Evolutionary conservation across 2,797 vertebrate genomes (phyloP).

Genomic region (Selene dorsalis): DNA sequence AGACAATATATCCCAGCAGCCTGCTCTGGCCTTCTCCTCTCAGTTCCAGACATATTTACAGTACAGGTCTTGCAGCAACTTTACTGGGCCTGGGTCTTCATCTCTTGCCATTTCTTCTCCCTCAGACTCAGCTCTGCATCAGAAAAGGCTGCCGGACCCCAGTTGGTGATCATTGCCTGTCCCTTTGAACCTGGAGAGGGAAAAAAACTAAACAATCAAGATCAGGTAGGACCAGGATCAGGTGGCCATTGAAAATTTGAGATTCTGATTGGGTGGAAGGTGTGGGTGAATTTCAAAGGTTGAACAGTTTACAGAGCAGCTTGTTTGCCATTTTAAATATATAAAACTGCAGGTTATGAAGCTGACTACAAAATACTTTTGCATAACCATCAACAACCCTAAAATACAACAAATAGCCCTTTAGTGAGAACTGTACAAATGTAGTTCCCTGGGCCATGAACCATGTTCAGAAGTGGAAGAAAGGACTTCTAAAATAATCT

Average conservation of each 20-base stretch:
- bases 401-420: background rate
- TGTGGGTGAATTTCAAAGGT: too few species aligned
- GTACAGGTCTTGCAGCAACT: background rate
- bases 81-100: constrained; percentile 84
- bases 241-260: background rate
- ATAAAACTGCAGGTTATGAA: background rate
- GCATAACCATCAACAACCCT: background rate
- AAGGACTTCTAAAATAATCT: too few species aligned
- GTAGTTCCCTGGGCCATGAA: too few species aligned
- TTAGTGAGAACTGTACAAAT: background rate
- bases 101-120: constrained; percentile 93
- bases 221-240: background rate
- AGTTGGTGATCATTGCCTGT: constrained; percentile 91
- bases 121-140: constrained; percentile 90
- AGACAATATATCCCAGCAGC: constrained; percentile 9
- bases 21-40: background rate
- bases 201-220: constrained; percentile 20
- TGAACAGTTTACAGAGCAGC: too few species aligned
- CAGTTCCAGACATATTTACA: background rate
- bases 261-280: background rate
- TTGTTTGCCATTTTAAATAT: background rate
- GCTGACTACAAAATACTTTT: background rate
- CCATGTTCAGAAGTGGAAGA: too few species aligned
- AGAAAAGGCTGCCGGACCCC: constrained; percentile 94
- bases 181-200: constrained; percentile 88